Evolutionary conservation across 2,797 vertebrate genomes (phyloP).

Genomic region (Hoplostethus atlanticus): DNA sequence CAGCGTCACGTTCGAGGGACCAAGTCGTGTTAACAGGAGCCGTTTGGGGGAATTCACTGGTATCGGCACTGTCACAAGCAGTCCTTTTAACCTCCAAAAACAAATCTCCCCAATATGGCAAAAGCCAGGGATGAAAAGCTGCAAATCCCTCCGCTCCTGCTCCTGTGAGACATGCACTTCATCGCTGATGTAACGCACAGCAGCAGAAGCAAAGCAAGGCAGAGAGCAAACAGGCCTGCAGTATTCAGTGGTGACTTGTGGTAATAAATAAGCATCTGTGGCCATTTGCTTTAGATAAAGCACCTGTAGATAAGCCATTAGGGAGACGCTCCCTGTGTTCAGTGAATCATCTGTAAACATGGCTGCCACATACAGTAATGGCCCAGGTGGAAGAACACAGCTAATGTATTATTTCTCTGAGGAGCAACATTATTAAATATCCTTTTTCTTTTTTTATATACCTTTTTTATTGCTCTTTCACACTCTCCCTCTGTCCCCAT

Average conservation of each 20-base stretch:
- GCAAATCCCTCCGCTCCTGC: conserved; percentile 18
- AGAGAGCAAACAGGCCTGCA: conserved; percentile 14
- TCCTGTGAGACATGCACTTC: conserved; percentile 20
- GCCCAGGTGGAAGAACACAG: conserved; percentile 13
- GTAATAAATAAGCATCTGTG: conserved; percentile 47
- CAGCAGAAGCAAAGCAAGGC: conserved; percentile 4
- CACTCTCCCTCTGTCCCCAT: conserved; percentile 7
- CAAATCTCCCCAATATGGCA: conserved; percentile 12
- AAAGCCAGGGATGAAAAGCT: conserved; percentile 21
- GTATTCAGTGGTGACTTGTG: conserved; percentile 41
- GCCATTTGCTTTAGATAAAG: conserved; percentile 48
- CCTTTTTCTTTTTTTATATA: neutral
- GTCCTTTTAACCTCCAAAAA: conserved; percentile 11
- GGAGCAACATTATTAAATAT: neutral
- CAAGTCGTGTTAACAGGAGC: conserved; percentile 19
- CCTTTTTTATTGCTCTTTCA: conserved; percentile 17
- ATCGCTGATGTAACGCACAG: conserved; percentile 20
- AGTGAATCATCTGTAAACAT: conserved; percentile 41
- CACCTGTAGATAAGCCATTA: conserved; percentile 53
- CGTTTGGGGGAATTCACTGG: neutral
- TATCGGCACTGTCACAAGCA: neutral
- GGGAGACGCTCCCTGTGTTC: conserved; percentile 35
- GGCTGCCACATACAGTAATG: conserved; percentile 13
- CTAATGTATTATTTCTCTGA: conserved; percentile 45
- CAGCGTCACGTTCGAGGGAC: neutral